Percentiles rank a stretch among this genome's conserved stretches.
Evolutionary conservation across 35 echinoderm and acorn worm species (phyloP).

Genomic region (Chiridota heheva): DNA sequence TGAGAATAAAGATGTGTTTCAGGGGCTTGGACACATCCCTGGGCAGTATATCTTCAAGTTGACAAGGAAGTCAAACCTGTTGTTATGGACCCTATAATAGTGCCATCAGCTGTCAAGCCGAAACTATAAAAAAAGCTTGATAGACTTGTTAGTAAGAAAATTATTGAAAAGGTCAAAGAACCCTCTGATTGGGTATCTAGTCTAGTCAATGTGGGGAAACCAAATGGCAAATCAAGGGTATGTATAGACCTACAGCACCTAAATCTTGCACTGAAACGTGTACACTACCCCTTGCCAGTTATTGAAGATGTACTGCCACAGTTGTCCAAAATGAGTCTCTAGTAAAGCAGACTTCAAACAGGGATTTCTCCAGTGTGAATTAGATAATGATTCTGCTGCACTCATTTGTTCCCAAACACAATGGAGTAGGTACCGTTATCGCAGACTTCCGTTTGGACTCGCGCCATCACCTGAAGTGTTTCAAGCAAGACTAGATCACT

Average conservation of each 20-base stretch:
- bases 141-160: constrained; percentile 3
- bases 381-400: too few relatives aligned
- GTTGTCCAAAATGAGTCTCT: too few relatives aligned
- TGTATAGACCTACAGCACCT: constrained; percentile 60
- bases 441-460: constrained; percentile 44
- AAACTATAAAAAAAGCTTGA: constrained; percentile 37
- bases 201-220: constrained; percentile 33
- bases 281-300: constrained; percentile 26
- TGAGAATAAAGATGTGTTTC: constrained; percentile 22
- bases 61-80: constrained; percentile 38
- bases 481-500: constrained; percentile 32
- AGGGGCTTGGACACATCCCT: constrained; percentile 19
- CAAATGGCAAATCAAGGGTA: constrained; percentile 50
- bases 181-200: constrained; percentile 57
- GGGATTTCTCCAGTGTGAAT: too few relatives aligned
- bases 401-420: constrained; percentile 44
- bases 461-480: constrained; percentile 20
- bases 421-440: constrained; percentile 9
- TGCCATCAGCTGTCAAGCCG: constrained; percentile 15
- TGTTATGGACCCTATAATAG: constrained; percentile 34
- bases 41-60: constrained; percentile 39
- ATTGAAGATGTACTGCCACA: constrained; percentile 45
- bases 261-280: constrained; percentile 38
- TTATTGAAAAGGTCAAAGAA: constrained; percentile 15
- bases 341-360: too few relatives aligned